Conservation (phyloP, 2,888 invertebrate genomes). For the Matsumyia berberina region DNA sequence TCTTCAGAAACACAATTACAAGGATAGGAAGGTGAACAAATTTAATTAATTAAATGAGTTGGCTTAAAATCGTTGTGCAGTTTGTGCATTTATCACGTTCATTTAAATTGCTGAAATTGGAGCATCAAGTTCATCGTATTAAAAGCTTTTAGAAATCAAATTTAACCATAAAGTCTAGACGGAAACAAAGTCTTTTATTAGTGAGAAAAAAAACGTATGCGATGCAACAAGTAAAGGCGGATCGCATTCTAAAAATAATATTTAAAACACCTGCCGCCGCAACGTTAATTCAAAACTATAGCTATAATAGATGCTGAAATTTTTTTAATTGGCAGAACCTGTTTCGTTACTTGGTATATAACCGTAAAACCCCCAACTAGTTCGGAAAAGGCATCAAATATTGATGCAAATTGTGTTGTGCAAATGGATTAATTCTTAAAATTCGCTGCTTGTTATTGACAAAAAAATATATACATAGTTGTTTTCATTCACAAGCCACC, state of each 20-base stretch:
- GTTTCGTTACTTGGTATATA: slow-evolving; percentile 4
- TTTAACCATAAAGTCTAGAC: neutral
- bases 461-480: neutral
- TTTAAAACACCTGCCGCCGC: slow-evolving; percentile 2
- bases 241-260: slow-evolving; percentile 1
- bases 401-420: neutral
- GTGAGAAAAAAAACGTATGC: neutral
- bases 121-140: neutral
- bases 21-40: no score
- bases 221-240: neutral
- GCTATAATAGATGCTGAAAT: neutral
- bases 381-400: neutral
- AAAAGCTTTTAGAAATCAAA: no score
- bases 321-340: slow-evolving; percentile 11
- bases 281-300: slow-evolving; percentile 4
- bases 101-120: no score
- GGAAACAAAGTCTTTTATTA: neutral
- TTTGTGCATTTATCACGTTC: no score
- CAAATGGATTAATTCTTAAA: neutral
- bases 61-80: no score
- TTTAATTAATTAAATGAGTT: no score
- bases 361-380: neutral
- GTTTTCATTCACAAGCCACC: neutral
- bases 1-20: no score
- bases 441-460: neutral